Base-by-base conservation (phyloP, 2,888 invertebrate species). In the Monochamus alternatus region DNA sequence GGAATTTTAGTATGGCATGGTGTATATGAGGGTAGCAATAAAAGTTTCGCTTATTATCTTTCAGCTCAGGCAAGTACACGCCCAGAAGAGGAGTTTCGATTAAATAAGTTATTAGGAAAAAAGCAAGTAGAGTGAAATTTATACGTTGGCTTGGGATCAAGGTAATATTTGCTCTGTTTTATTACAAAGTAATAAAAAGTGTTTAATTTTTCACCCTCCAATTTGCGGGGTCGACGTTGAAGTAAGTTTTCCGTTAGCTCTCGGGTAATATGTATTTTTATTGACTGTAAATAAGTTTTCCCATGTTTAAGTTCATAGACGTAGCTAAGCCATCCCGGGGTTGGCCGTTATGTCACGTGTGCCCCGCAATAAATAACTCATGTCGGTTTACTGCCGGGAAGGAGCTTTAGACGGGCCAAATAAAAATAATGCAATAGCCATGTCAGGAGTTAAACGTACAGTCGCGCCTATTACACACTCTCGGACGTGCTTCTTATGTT, bases 371-470 rank as follows among this genome's bases (percentile, higher is more conserved):
- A 85, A 85, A 85, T 85, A 85, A 84, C 83, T 84, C 84, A 81
- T 79, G 81, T 79, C 80, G 82, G 83, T 84, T 85, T 85, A 85
- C 81, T 77, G 81, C 81, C 73, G 74, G 76, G 83, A 80, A 80
- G 78, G 69, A 78, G 79, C 60, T 60, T 68, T 69, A 69, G 82
- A 81, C 79, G 78, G 79, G 71, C 68, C 81, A 79, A 84, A 84
- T 85, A 85, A 85, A 85, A 85, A 84, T 84, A 85, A 85, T 85
- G 85, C 84, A 84, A 84, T 84, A 84, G 83, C 84, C 81, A 77
- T 84, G 84, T 85, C 81, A 81, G 80, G 78, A 80, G 81, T 82
- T 81, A 80, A 82, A 82, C 81, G 81, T 80, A 82, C 80, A 78
- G 78, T 81, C 81, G 78, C 73, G 79, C 79, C 81, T 82, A 83